These are phyloP conservation scores for Neosilurus hyrtlii DNA, from an alignment of 2,797 vertebrate species.

Conservation along the genomic window DNA sequence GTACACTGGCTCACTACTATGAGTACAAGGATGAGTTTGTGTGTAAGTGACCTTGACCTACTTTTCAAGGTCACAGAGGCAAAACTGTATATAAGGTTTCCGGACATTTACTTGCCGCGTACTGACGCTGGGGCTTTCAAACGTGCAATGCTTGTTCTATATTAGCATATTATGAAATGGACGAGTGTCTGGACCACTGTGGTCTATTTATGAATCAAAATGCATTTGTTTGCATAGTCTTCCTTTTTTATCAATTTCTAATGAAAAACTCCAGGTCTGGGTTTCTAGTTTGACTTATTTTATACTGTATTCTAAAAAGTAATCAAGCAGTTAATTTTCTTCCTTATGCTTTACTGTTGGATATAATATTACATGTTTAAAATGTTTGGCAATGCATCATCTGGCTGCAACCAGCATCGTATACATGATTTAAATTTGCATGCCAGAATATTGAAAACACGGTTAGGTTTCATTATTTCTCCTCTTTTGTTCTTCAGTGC, in stretches of 20 bases:
- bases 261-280: not conserved
- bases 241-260: not conserved
- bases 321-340: not conserved
- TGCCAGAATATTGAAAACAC: not conserved
- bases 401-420: not conserved
- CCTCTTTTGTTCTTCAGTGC: constrained; percentile 66
- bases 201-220: too few relatives aligned
- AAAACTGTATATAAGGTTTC: too few relatives aligned
- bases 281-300: not conserved
- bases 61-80: too few relatives aligned
- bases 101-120: too few relatives aligned
- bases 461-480: not conserved
- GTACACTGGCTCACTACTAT: too few relatives aligned
- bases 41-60: too few relatives aligned
- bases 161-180: too few relatives aligned
- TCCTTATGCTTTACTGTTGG: not conserved
- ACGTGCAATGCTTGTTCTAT: too few relatives aligned
- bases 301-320: not conserved
- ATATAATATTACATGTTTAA: not conserved
- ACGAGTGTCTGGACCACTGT: too few relatives aligned
- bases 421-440: not conserved
- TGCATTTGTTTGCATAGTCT: too few relatives aligned
- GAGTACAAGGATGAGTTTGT: too few relatives aligned
- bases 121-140: too few relatives aligned
- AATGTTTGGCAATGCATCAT: not conserved